Evolutionary conservation across 2,113 vertebrate genomes (phyloP), one percentile per base, ranked within the genome.

Genomic region (Centropus bengalensis): DNA sequence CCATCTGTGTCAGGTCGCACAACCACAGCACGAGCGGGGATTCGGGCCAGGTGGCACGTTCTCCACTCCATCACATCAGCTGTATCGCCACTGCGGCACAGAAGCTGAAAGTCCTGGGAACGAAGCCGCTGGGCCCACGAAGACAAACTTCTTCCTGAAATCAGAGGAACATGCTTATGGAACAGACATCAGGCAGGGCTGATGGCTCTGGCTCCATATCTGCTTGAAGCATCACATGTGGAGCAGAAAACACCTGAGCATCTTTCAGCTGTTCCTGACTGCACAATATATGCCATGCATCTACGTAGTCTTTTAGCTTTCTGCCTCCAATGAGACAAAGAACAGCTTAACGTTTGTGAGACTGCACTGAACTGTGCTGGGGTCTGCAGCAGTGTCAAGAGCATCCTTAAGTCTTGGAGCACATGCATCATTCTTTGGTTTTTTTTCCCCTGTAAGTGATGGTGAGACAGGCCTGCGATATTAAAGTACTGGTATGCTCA

Each of bases 1-100:
- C 98, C 97, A 0, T 97, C 97, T 5, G 97, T 77, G 82, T 98
- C 97, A 0, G 91, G 91, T 47, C 97, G 94, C 51, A 98, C 98
- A n/a, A 99, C 97, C 58, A 99, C 97, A 0, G 98, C 99, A 1
- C 98, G 98, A 5, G 98, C 98, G 0, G 99, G 99, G 47, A 99
- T 87, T 3, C 97, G 97, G 36, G 98, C 99, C 91, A 99, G 92
- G 92, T 99, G 97, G 85, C 99, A 99, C 4, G 8, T 96, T 6
- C 96, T 96, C 98, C 98, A 99, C 17, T 98, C 95, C 0, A 89
- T 97, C 70, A 99, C 96, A 0, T 97, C 89, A 1, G 98, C 98
- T 13, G 94, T 98, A 49, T 70, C 96, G 40, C 99, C 99, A 0
- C 99, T 96, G 3, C 95, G 97, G 67, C 99, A 99, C 88, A 99